These are phyloP conservation scores for Netelia virgata DNA, from an alignment of 2,888 invertebrate species.

Conservation along the genomic window DNA sequence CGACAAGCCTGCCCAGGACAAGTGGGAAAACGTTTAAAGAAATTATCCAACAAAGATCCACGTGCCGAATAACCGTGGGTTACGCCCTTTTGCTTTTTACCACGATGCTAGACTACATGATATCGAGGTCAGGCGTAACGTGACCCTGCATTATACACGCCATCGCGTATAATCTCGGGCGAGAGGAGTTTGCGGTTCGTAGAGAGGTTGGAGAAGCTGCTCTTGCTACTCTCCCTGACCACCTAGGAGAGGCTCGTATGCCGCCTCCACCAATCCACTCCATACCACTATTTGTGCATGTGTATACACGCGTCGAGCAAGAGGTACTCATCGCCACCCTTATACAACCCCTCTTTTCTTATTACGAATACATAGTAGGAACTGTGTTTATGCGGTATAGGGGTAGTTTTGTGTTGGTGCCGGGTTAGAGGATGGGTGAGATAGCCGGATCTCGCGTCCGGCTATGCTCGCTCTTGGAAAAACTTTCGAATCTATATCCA, in stretches of 20 bases:
- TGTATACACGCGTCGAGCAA: conserved; percentile 15
- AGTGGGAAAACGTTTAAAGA: no score
- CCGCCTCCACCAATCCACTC: conserved; percentile 2
- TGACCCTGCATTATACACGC: conserved; percentile 75
- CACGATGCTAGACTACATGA: conserved; percentile 40
- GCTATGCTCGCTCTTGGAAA: conserved; percentile 43
- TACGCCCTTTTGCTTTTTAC: no score
- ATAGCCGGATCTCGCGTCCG: conserved; percentile 40
- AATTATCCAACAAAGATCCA: no score
- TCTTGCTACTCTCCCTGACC: background rate
- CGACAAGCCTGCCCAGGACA: no score
- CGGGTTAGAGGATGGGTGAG: conserved; percentile 18
- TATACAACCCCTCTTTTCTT: conserved; percentile 44
- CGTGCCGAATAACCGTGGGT: no score
- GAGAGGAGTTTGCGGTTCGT: conserved; percentile 59
- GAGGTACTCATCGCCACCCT: conserved; percentile 16
- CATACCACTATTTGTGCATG: conserved; percentile 5
- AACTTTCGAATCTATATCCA: conserved; percentile 69
- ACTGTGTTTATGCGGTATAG: background rate
- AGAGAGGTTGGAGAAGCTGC: conserved; percentile 17
- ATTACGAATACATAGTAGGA: conserved; percentile 35
- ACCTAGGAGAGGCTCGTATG: background rate
- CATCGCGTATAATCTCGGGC: conserved; percentile 74
- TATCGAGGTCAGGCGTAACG: conserved; percentile 72
- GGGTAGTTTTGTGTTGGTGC: background rate